Conservation (phyloP, 2,113 vertebrate genomes). For the Chloroceryle aenea region DNA sequence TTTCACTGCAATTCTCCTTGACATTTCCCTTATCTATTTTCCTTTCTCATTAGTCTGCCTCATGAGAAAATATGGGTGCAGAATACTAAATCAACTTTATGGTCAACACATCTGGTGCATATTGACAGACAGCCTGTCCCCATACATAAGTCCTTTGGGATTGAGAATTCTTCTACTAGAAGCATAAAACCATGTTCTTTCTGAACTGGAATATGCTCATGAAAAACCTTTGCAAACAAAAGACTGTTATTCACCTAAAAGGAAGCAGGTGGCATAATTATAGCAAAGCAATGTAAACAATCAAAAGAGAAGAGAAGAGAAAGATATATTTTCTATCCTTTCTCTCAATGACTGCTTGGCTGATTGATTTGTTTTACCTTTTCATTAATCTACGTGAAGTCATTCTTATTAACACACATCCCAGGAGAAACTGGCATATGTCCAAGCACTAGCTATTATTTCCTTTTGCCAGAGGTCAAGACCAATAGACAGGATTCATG, state of each 20-base stretch:
- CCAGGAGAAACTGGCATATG: background rate
- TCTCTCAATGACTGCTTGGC: background rate
- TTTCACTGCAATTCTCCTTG: slow-evolving; percentile 60
- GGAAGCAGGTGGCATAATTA: slow-evolving; percentile 12
- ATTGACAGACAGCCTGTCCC: slow-evolving; percentile 54
- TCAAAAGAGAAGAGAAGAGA: background rate
- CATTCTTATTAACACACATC: background rate
- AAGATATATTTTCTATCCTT: background rate
- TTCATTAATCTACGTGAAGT: background rate
- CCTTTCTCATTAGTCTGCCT: slow-evolving; percentile 53
- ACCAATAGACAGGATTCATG: background rate
- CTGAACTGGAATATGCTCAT: background rate
- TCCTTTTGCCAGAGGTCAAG: background rate
- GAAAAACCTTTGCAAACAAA: slow-evolving; percentile 12
- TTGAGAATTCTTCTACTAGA: background rate
- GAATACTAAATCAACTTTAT: slow-evolving; percentile 64
- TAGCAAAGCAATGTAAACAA: background rate
- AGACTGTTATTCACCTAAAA: background rate
- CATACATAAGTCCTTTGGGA: background rate
- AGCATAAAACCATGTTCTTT: slow-evolving; percentile 22
- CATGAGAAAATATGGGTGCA: slow-evolving; percentile 23
- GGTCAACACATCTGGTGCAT: slow-evolving; percentile 44
- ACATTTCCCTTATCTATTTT: slow-evolving; percentile 72
- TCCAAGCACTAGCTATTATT: background rate
- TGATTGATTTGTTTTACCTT: background rate